phyloP scores from a whole-genome alignment of 2,113 vertebrate genomes.

The Dipodomys stephensi region DNA sequence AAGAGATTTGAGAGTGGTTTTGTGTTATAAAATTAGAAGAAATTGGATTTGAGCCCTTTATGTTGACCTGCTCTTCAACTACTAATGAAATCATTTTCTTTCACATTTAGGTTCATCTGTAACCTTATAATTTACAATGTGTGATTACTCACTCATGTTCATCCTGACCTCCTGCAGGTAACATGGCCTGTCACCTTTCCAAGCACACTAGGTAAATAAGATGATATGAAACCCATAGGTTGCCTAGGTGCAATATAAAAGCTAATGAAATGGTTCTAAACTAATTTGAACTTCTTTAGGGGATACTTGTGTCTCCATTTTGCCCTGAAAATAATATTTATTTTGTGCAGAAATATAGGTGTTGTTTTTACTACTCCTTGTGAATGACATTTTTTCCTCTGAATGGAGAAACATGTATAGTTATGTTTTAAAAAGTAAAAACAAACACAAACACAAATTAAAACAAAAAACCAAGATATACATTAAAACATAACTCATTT shows the following conservation, averaged over 20 bases:
- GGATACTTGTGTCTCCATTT: not conserved
- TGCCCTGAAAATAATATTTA: not conserved
- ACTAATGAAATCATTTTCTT: slow-evolving; percentile 59
- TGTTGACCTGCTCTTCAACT: slow-evolving; percentile 38
- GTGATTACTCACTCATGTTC: not conserved
- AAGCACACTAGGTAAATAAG: not conserved
- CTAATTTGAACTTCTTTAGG: not conserved
- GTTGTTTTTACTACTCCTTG: not conserved
- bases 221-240: not conserved
- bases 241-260: not conserved
- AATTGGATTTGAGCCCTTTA: slow-evolving; percentile 59
- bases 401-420: too few relatives aligned
- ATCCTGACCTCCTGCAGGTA: not conserved
- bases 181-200: not conserved
- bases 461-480: not conserved
- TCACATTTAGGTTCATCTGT: slow-evolving; percentile 29
- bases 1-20: slow-evolving; percentile 30
- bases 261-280: slow-evolving; percentile 24
- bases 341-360: not conserved
- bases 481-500: not conserved
- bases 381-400: not conserved
- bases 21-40: slow-evolving; percentile 56
- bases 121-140: slow-evolving; percentile 36
- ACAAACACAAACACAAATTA: not conserved
- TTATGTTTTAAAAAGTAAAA: too few relatives aligned